Base-by-base conservation (phyloP, 2,797 vertebrate species). In the Pempheris klunzingeri region DNA sequence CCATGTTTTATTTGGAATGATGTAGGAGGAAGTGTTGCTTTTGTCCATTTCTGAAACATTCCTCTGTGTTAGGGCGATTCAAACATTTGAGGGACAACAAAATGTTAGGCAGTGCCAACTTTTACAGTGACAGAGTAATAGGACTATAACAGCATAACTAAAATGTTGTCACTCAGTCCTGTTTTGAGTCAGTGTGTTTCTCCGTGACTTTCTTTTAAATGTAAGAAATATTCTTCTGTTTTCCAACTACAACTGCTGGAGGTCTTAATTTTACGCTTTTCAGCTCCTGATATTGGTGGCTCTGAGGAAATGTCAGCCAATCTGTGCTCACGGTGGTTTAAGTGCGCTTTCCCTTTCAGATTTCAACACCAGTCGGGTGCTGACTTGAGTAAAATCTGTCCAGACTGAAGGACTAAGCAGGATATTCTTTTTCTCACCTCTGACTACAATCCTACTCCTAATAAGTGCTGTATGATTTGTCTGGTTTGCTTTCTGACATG, bases 1-100 rank as follows among this genome's bases (percentile, higher is more conserved):
- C 62, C 58, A 39, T 74, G 69, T 72, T 84, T 66, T 54, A 69
- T 71, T 36, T 64, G 67, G 12, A 73, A 74, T 54, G 55, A 47
- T 22, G n/a, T 63, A 26, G 43, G 28, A 74, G 15, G 50, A 11
- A 5, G 7, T 49, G 52, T 28, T 57, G n/a, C 36, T 71, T 24
- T 47, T 28, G 47, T 58, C 14, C 11, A 1, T 11, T 52, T 1
- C 4, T 62, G n/a, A 62, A 39, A 14, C 39, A 41, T 57, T 14
- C 10, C 30, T 59, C 38, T 18, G 7, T 52, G 10, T 47, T 32
- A 20, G 34, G 17, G 26, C 3, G 5, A 43, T 22, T 71, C 11
- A 50, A 11, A 71, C 8, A 28, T 36, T 24, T n/a, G 2, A 34
- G 0, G 14, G 26, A 18, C 7, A 18, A 38, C 6, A 44, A 22